These are phyloP conservation scores for Hippocampus comes DNA, from an alignment of 2,113 vertebrate genomes.

Conservation along the genomic window DNA sequence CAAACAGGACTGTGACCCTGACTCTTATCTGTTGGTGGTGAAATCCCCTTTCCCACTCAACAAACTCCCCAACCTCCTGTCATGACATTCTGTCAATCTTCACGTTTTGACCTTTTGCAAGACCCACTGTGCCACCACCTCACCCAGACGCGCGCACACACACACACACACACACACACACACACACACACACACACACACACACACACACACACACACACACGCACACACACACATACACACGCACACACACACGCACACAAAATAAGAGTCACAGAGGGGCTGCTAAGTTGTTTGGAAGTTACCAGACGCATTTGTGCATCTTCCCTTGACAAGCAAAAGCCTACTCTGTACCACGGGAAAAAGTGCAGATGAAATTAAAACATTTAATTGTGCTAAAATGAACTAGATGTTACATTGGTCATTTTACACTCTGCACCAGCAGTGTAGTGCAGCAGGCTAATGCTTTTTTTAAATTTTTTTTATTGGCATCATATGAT, in stretches of 20 bases:
- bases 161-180: too few species aligned
- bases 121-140: neutral
- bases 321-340: neutral
- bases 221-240: too few species aligned
- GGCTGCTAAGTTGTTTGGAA: neutral
- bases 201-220: too few species aligned
- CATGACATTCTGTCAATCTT: neutral
- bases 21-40: neutral
- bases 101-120: neutral
- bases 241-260: too few species aligned
- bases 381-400: too few species aligned
- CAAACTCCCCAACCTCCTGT: neutral
- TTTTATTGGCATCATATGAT: too few species aligned
- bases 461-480: neutral
- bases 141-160: too few species aligned
- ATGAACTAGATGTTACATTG: too few species aligned
- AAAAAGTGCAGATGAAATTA: too few species aligned
- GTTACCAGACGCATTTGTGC: neutral
- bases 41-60: neutral
- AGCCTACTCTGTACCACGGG: neutral
- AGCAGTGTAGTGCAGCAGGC: too few species aligned
- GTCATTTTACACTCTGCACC: too few species aligned
- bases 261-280: neutral
- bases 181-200: too few species aligned
- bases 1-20: neutral